Base-by-base conservation (phyloP, 2,888 invertebrate species). In the Acholoe squamosa region DNA sequence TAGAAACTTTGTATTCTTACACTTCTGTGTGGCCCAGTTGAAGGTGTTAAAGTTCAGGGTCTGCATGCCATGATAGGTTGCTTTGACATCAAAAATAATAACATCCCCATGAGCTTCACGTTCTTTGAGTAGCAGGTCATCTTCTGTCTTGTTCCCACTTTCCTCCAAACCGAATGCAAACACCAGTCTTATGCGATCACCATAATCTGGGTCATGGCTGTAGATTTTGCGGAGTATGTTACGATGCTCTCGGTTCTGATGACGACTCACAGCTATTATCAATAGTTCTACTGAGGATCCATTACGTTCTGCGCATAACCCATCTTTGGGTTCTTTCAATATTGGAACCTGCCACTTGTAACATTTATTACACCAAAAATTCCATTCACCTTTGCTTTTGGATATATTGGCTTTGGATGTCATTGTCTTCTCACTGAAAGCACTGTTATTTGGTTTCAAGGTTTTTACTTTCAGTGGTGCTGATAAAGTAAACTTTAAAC, bases 261-360 rank as follows among this genome's bases (percentile, higher is more conserved):
- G 61, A 61, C 61, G 61, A 61, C 61, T n/a, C n/a, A 61, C 61
- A 61, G n/a, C 61, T 61, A 61, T n/a, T 61, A 61, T 61, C 61
- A 61, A 19, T 3, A 61, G 61, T 61, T 61, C 61, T 1, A 61
- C 61, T n/a, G 61, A 3, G 7, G 19, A 3, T 19, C 14, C 61
- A 19, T 61, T 61, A 12, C 61, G 3, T 61, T 61, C 61, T n/a
- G 61, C 61, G 19, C 61, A 61, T 3, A 61, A 61, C 1, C 61
- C 61, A n/a, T 61, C n/a, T 3, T 19, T 19, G 22, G 19, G 3
- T 7, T 14, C 61, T 14, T 61, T 61, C 61, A 61, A 61, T 7
- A 61, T 61, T n/a, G 19, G 19, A n/a, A 61, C 14, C n/a, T 61
- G 19, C 61, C 61, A 61, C 61, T 61, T 19, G 19, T 61, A 61